phyloP scores from a whole-genome alignment of 2,113 vertebrate species.

The Accipiter cooperii region DNA sequence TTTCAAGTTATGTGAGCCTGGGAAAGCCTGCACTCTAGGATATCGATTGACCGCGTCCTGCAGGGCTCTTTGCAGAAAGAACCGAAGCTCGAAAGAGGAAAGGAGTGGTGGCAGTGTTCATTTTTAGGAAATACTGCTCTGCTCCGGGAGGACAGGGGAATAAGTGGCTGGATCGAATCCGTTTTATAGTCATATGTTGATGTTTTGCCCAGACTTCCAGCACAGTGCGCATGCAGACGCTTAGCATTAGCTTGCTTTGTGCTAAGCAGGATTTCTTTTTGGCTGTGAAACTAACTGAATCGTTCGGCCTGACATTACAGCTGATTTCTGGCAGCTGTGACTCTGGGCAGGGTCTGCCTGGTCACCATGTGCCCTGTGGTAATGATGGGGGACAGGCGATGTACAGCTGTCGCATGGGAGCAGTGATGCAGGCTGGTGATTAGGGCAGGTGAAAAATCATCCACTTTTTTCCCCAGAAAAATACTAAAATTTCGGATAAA shows the following conservation, averaged over 20 bases:
- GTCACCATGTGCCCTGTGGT: rapidly evolving
- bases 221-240: rapidly evolving
- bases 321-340: not conserved
- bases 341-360: not conserved
- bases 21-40: not conserved
- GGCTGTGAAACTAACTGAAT: rapidly evolving
- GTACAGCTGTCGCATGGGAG: not conserved
- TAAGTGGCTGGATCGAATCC: rapidly evolving
- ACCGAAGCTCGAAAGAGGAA: not conserved
- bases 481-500: rapidly evolving
- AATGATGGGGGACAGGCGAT: rapidly evolving
- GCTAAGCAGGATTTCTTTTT: not conserved
- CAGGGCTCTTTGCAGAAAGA: not conserved
- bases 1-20: not conserved
- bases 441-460: not conserved
- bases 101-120: rapidly evolving
- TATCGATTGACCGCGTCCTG: rapidly evolving
- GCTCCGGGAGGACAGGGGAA: not conserved
- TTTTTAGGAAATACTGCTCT: not conserved
- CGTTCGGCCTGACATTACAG: not conserved
- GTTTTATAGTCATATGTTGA: rapidly evolving
- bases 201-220: not conserved
- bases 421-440: rapidly evolving
- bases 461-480: rapidly evolving
- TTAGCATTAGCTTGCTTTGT: not conserved